Percentiles rank a stretch among this genome's conserved stretches.
Evolutionary conservation across 2,797 vertebrate species (phyloP).

Genomic region (Esox lucius): DNA sequence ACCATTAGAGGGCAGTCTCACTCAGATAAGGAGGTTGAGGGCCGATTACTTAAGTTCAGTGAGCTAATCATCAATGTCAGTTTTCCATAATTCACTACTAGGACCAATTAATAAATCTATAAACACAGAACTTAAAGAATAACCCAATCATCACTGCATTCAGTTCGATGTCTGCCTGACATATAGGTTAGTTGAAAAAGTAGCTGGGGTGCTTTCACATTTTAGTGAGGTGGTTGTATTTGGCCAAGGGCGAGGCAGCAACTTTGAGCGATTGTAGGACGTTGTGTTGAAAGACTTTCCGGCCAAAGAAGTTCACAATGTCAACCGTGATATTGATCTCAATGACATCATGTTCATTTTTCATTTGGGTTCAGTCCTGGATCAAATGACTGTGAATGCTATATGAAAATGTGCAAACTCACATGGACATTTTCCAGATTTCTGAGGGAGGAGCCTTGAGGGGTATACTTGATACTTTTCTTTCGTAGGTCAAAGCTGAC

Average conservation of each 20-base stretch:
- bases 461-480: conserved; percentile 16
- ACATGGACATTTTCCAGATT: conserved; percentile 49
- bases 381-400: conserved; percentile 33
- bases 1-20: conserved; percentile 67
- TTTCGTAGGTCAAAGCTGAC: conserved; percentile 21
- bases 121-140: not conserved
- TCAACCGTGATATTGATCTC: conserved; percentile 45
- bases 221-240: conserved; percentile 6
- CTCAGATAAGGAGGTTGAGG: conserved; percentile 36
- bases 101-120: not conserved
- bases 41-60: not conserved
- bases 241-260: conserved; percentile 12
- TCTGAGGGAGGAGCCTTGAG: conserved; percentile 15
- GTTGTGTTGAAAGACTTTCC: conserved; percentile 7
- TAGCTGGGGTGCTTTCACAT: not conserved
- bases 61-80: conserved; percentile 24
- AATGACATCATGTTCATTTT: conserved; percentile 46
- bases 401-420: conserved; percentile 53
- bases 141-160: not conserved
- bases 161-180: not conserved
- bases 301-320: conserved; percentile 23
- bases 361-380: conserved; percentile 10
- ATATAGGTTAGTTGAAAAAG: not conserved
- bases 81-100: conserved; percentile 15
- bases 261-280: conserved; percentile 12